A percentile compares a stretch with the other conserved stretches of the same genome.
These are phyloP conservation scores for Colletes gigas DNA, from an alignment of 1,140 invertebrate genomes.

Conservation along the genomic window DNA sequence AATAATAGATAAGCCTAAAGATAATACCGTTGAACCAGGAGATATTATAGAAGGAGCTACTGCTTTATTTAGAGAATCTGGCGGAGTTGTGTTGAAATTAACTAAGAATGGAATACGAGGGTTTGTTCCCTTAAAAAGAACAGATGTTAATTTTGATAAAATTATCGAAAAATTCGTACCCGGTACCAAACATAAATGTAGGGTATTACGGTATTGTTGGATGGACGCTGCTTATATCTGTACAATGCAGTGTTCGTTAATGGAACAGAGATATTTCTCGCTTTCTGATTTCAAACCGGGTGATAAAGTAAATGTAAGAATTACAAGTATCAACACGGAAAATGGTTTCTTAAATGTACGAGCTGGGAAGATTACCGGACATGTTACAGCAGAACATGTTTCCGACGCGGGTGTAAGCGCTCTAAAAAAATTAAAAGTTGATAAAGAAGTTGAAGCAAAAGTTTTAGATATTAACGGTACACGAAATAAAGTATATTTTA, in stretches of 20 bases:
- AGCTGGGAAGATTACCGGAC: conserved; percentile 73
- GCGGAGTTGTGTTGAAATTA: conserved; percentile 83
- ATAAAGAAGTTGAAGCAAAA: conserved; percentile 80
- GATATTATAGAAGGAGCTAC: conserved; percentile 80
- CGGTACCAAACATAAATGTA: conserved; percentile 82
- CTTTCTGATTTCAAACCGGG: conserved; percentile 81
- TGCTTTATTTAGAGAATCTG: conserved; percentile 77
- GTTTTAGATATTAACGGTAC: conserved; percentile 78
- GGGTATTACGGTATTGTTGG: conserved; percentile 82
- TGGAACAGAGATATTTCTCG: conserved; percentile 81
- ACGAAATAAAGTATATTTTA: conserved; percentile 80
- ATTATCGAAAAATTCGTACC: conserved; percentile 79
- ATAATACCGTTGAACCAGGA: conserved; percentile 76
- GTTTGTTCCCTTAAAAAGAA: conserved; percentile 81
- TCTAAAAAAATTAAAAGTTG: conserved; percentile 75
- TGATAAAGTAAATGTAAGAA: conserved; percentile 78
- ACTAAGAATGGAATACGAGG: conserved; percentile 79
- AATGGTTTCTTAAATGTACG: conserved; percentile 71
- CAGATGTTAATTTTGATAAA: conserved; percentile 76
- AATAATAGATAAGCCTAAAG: conserved; percentile 71
- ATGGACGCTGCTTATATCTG: conserved; percentile 84
- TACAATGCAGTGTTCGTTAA: conserved; percentile 81
- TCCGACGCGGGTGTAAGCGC: conserved; percentile 64
- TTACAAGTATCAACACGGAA: conserved; percentile 71
- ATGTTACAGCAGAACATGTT: conserved; percentile 69